Conservation (phyloP, 2,797 vertebrate genomes). For the Propithecus perrieri region DNA sequence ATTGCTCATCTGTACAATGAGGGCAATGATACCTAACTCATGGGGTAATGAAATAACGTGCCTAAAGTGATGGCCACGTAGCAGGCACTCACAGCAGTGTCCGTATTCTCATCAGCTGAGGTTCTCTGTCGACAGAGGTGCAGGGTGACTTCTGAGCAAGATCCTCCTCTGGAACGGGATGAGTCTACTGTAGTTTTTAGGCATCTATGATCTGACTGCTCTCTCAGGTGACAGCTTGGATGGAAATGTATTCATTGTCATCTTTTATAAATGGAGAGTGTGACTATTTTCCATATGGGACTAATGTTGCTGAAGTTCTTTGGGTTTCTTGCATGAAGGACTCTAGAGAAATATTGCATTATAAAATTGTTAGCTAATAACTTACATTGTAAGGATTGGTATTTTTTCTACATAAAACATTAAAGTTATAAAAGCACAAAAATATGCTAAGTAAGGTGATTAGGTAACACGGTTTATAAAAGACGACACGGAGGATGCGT, state of each 20-base stretch:
- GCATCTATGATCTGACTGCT: not conserved
- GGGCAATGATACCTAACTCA: fast-evolving
- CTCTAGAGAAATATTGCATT: not conserved
- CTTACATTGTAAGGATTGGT: not conserved
- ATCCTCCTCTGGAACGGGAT: not conserved
- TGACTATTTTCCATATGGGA: not conserved
- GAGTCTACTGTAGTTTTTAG: not conserved
- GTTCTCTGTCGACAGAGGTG: not conserved
- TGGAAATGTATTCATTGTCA: not conserved
- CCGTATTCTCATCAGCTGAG: not conserved
- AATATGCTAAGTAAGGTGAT: not conserved
- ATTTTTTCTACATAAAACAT: not conserved
- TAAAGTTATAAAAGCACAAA: not conserved
- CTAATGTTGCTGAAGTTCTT: not conserved
- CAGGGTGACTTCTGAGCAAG: not conserved
- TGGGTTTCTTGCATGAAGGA: not conserved
- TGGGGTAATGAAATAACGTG: not conserved
- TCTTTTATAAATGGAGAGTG: not conserved
- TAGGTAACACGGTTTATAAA: not conserved
- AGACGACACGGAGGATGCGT: not conserved
- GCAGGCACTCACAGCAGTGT: fast-evolving
- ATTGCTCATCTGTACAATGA: not conserved
- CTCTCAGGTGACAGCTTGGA: not conserved
- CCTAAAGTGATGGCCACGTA: not conserved
- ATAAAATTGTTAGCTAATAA: not conserved